These are phyloP conservation scores for Pseudocheirus occidentalis DNA, from an alignment of 2,797 vertebrate genomes.

Conservation along the genomic window DNA sequence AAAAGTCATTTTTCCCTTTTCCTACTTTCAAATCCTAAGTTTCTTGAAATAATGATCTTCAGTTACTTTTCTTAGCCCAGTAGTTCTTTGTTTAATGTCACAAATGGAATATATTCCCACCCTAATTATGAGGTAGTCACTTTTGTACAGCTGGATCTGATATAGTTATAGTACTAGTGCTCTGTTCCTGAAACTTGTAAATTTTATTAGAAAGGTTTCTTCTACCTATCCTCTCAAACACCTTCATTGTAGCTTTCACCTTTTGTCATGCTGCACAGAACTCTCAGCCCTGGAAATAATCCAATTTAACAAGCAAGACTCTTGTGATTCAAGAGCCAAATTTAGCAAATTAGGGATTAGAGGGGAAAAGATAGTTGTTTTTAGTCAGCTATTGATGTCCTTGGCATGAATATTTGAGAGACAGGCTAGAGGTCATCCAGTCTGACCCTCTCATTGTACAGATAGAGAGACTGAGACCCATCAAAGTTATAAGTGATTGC, in stretches of 20 bases:
- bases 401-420: neutral
- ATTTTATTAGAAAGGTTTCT: neutral
- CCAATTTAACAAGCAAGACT: conserved; percentile 59
- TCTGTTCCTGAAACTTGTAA: conserved; percentile 39
- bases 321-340: conserved; percentile 21
- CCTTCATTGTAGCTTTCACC: conserved; percentile 30
- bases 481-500: neutral
- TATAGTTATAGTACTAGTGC: neutral
- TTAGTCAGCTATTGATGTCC: conserved; percentile 15
- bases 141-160: conserved; percentile 36
- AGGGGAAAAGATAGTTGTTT: conserved; percentile 20
- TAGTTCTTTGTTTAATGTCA: conserved; percentile 41
- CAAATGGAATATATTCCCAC: neutral
- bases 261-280: conserved; percentile 33
- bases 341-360: conserved; percentile 33
- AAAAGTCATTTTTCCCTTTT: neutral
- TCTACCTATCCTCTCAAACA: neutral
- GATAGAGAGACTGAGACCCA: neutral
- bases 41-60: conserved; percentile 38
- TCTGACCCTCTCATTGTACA: neutral
- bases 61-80: neutral
- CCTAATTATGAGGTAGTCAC: neutral
- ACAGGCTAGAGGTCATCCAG: neutral
- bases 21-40: conserved; percentile 30
- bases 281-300: neutral